phyloP scores from a whole-genome alignment of 2,797 vertebrate species.

The Mus caroli region DNA sequence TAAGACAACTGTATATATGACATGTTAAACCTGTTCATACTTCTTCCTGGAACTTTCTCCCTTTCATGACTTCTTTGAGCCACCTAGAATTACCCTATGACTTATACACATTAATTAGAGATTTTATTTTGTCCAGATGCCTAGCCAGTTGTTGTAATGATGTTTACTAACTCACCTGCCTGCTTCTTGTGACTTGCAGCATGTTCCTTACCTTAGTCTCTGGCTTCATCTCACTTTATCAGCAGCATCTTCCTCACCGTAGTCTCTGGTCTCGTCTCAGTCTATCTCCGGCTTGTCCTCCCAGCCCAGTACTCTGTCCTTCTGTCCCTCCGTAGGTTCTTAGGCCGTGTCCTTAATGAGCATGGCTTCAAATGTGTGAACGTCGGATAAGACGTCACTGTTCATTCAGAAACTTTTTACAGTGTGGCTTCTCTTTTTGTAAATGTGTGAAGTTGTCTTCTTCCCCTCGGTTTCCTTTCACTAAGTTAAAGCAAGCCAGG shows the following conservation, averaged over 20 bases:
- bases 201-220: background rate
- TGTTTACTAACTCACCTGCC: constrained; percentile 26
- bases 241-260: background rate
- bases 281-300: background rate
- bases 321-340: background rate
- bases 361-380: constrained; percentile 32
- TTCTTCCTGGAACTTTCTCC: constrained; percentile 46
- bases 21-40: constrained; percentile 1
- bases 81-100: constrained; percentile 6
- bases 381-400: constrained; percentile 3
- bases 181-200: background rate
- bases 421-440: constrained; percentile 32
- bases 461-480: background rate
- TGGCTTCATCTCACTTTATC: background rate
- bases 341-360: background rate
- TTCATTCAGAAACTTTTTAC: constrained; percentile 13
- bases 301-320: background rate
- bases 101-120: background rate
- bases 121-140: constrained; percentile 38
- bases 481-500: background rate
- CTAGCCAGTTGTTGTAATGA: background rate
- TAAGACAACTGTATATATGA: background rate
- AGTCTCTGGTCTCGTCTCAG: background rate
- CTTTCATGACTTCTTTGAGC: constrained; percentile 22
- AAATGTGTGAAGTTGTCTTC: constrained; percentile 49